phyloP scores from a whole-genome alignment of 2,888 invertebrate species.

The Elegia similella region DNA sequence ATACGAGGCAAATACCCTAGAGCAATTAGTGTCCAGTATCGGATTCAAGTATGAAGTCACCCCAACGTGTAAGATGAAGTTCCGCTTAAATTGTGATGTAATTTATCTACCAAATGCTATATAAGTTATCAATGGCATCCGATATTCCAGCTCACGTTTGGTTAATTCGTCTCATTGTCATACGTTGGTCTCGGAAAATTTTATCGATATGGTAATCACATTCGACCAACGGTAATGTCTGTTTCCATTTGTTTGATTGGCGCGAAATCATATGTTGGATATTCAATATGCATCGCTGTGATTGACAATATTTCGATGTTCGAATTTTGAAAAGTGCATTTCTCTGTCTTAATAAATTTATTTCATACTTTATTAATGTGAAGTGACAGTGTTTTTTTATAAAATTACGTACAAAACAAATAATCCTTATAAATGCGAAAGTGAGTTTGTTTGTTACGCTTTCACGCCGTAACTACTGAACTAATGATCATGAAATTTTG shows the following conservation, averaged over 20 bases:
- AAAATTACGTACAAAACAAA: no score
- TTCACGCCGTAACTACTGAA: no score
- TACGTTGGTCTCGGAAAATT: constrained; percentile 39
- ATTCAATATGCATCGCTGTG: constrained; percentile 11
- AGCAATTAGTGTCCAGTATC: no score
- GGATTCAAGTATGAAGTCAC: no score
- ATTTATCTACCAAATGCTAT: not conserved
- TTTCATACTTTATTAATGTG: no score
- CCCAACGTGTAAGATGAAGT: no score
- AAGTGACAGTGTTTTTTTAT: no score
- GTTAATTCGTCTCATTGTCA: constrained; percentile 44
- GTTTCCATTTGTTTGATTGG: constrained; percentile 45
- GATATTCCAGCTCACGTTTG: constrained; percentile 21
- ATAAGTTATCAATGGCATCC: not conserved
- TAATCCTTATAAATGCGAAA: no score
- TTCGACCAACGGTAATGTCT: constrained; percentile 35
- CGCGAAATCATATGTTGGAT: constrained; percentile 8
- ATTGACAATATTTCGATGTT: constrained; percentile 1
- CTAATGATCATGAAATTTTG: no score
- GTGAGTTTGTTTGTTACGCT: no score
- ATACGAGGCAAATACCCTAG: no score
- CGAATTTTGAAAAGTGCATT: not conserved
- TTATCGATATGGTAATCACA: constrained; percentile 50
- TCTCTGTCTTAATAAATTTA: not conserved
- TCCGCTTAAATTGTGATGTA: no score